A percentile compares a stretch with the other conserved stretches of the same genome.
Evolutionary conservation across 2,113 vertebrate species (phyloP).

Genomic region (Theristicus caerulescens): DNA sequence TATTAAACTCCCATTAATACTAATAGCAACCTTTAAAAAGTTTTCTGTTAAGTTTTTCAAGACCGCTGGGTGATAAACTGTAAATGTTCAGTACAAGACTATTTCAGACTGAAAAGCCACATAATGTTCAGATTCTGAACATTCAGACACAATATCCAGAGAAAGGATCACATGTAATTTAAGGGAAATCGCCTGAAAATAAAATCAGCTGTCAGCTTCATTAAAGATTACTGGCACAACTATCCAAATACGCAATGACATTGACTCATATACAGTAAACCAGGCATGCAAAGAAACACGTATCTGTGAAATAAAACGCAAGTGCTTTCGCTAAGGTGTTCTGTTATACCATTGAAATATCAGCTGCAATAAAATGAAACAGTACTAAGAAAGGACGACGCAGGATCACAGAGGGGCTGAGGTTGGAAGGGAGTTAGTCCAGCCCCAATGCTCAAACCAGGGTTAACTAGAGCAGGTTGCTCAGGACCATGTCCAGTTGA

Average conservation of each 20-base stretch:
- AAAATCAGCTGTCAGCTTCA: not conserved
- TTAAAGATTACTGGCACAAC: not conserved
- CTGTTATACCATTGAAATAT: not conserved
- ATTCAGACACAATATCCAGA: not conserved
- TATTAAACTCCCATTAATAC: not conserved
- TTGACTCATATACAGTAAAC: not conserved
- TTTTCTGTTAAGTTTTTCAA: not conserved
- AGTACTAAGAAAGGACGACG: not conserved
- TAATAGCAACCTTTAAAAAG: not conserved
- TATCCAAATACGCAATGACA: not conserved
- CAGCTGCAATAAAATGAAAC: not conserved
- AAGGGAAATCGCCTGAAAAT: not conserved
- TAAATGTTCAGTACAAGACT: not conserved
- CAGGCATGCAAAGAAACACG: not conserved
- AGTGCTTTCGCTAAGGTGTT: not conserved
- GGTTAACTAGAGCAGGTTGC: not conserved
- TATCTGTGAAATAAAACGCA: not conserved
- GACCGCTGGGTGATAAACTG: not conserved
- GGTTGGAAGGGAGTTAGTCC: not conserved
- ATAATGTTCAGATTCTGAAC: not conserved
- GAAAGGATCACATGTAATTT: not conserved
- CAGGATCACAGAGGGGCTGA: not conserved
- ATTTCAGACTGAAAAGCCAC: not conserved
- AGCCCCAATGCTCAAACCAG: not conserved
- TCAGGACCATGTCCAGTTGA: not conserved